Evolutionary conservation across 2,797 vertebrate species (phyloP), one percentile per base, ranked within the genome.

Genomic region (Alosa sapidissima): DNA sequence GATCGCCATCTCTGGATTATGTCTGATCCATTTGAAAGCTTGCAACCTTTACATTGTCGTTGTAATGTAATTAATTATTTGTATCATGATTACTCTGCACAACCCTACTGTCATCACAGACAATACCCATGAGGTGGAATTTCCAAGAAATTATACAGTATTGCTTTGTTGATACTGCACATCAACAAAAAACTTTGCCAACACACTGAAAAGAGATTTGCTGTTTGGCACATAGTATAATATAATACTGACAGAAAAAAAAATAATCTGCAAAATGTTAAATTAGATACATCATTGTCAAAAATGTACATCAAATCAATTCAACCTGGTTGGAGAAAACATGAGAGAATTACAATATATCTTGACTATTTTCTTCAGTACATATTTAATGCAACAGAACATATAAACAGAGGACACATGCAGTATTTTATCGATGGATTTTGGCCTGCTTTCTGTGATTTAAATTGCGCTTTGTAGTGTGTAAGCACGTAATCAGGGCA

Each of bases 131-230:
- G 10, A 82, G 13, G 13, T 19, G 11, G 68, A 51, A 83, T 85
- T 58, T 78, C 41, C 36, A 58, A 13, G 87, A 14, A 88, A 84
- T 81, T 16, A 88, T 86, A 91, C 90, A 89, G 90, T 92, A 95
- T 95, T 94, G 93, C 93, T 94, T 82, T 88, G 88, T 94, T 94
- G 92, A 93, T 94, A 94, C 88, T 88, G 82, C 86, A 89, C 55
- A 92, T 91, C 91, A 91, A 94, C 91, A 94, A 82, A 94, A 92
- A 19, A 78, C 72, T 45, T 78, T 78, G 72, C 41, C 41, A 78
- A 78, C 41, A 75, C 36, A 78, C 72, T 78, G 41, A 41, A 78
- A 78, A 78, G 36, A 78, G 72, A 16, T 45, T 78, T 21, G 72
- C 19, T 78, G 72, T 78, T 78, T 78, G 72, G 72, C 72, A 78